A percentile compares a stretch with the other conserved stretches of the same genome.
Conservation (phyloP, 2,113 vertebrate species). For the Laterallus jamaicensis region DNA sequence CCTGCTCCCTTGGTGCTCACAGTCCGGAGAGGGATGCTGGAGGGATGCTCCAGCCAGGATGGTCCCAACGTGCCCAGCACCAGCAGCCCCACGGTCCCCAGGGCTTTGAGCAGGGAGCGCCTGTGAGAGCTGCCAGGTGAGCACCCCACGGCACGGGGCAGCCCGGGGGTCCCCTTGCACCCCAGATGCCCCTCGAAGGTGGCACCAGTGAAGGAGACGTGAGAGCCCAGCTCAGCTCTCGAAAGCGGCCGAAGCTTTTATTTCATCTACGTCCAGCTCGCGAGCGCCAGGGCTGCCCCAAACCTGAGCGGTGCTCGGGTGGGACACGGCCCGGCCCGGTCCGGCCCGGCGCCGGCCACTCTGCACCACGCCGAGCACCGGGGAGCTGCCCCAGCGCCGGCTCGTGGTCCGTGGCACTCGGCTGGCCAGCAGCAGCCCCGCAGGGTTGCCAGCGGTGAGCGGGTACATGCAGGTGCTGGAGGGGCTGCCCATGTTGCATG, state of each 20-base stretch:
- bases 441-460: neutral
- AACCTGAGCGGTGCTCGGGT: neutral
- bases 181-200: neutral
- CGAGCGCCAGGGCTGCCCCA: neutral
- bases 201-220: neutral
- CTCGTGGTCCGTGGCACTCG: fast-evolving
- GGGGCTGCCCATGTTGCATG: neutral
- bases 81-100: fast-evolving
- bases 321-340: neutral
- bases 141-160: neutral
- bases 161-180: neutral
- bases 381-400: neutral
- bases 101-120: fast-evolving
- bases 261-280: slow-evolving; percentile 12
- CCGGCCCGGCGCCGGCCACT: neutral
- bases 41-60: neutral
- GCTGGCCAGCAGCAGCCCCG: neutral
- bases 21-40: neutral
- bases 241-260: slow-evolving; percentile 60
- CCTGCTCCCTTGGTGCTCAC: neutral
- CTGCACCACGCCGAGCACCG: neutral
- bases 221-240: slow-evolving; percentile 17
- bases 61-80: neutral
- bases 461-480: neutral
- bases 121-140: fast-evolving